A percentile compares a stretch with the other conserved stretches of the same genome.
phyloP scores from a whole-genome alignment of 1,140 invertebrate species.

The Pseudoatta argentina region DNA sequence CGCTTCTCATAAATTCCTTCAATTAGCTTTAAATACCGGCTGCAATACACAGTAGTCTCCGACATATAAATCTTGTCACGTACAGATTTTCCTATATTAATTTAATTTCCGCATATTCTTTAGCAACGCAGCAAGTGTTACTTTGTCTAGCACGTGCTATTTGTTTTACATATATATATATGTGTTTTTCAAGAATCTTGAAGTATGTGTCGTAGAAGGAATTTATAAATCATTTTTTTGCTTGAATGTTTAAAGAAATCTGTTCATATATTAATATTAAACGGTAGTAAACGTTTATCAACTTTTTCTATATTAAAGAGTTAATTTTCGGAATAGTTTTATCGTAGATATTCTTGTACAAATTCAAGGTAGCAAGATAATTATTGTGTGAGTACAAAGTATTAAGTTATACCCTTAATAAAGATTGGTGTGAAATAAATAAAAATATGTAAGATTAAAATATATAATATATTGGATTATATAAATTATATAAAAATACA shows the following conservation, averaged over 20 bases:
- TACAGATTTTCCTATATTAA: neutral
- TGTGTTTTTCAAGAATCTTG: neutral
- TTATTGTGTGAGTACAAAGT: neutral
- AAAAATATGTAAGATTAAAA: neutral
- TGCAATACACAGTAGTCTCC: neutral
- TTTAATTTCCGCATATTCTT: neutral
- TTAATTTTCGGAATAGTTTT: neutral
- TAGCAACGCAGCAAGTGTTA: neutral
- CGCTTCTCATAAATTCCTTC: neutral
- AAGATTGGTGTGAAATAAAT: neutral
- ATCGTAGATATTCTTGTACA: neutral
- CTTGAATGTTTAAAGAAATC: neutral
- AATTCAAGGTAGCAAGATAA: conserved; percentile 19
- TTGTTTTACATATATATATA: conserved; percentile 1
- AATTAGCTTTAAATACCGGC: conserved; percentile 3
- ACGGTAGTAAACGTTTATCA: neutral
- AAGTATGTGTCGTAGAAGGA: neutral
- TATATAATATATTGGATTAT: neutral
- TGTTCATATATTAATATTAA: neutral
- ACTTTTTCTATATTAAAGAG: neutral
- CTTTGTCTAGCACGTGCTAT: neutral
- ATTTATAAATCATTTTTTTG: conserved; percentile 6
- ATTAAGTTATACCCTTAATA: neutral
- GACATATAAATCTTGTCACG: conserved; percentile 17
- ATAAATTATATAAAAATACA: conserved; percentile 12